Evolutionary conservation across 2,113 vertebrate species (phyloP).

Genomic region (Cyanoliseus patagonus): DNA sequence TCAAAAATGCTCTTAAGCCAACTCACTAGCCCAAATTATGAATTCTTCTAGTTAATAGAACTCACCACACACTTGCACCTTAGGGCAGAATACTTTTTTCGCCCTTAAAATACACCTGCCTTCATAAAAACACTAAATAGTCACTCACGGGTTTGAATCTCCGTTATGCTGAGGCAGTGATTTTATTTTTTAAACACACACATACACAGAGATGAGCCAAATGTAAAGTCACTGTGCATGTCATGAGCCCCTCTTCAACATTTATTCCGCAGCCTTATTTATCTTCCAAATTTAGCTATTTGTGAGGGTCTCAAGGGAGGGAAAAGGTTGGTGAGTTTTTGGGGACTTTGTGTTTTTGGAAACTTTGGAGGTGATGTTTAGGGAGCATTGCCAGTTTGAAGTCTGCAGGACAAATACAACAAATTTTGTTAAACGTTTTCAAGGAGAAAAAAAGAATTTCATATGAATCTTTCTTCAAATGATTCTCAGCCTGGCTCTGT

Average conservation of each 20-base stretch:
- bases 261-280: not conserved
- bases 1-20: not conserved
- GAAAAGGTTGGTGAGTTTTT: not conserved
- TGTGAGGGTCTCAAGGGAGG: accelerated
- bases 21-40: not conserved
- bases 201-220: not conserved
- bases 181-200: not conserved
- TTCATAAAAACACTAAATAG: not conserved
- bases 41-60: not conserved
- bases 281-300: not conserved
- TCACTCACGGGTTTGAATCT: not conserved
- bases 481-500: not conserved
- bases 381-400: not conserved
- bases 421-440: not conserved
- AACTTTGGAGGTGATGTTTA: not conserved
- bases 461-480: not conserved
- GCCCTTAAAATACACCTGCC: not conserved
- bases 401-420: not conserved
- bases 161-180: not conserved
- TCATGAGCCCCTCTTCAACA: not conserved
- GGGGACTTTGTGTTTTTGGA: not conserved
- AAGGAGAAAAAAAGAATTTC: not conserved
- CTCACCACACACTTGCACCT: not conserved
- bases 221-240: not conserved
- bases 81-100: not conserved